Percentiles rank a stretch among this genome's conserved stretches.
Conservation (phyloP, 2,888 invertebrate genomes). For the Julus scanicus region DNA sequence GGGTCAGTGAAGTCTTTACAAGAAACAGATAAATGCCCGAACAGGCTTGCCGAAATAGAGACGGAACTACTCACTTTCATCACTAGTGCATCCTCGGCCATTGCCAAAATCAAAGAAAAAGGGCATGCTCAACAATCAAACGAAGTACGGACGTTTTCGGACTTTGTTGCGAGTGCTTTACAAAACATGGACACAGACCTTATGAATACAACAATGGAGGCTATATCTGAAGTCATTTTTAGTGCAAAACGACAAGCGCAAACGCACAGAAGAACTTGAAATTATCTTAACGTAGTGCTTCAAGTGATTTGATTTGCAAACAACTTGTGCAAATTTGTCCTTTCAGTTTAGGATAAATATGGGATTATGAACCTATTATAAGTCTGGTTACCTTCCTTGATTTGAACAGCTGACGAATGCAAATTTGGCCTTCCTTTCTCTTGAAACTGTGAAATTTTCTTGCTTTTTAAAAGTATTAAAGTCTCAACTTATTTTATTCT, state of each 20-base stretch:
- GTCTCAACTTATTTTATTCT: no score
- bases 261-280: neutral
- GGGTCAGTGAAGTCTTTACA: neutral
- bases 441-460: no score
- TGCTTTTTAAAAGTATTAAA: no score
- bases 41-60: neutral
- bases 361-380: no score
- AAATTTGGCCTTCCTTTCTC: no score
- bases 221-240: constrained; percentile 6
- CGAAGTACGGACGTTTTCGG: neutral
- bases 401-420: no score
- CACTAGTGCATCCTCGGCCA: neutral
- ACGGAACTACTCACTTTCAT: neutral
- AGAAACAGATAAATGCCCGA: neutral
- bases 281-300: no score
- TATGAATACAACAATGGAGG: neutral
- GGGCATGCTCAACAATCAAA: neutral
- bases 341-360: no score
- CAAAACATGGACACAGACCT: neutral
- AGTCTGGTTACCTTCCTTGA: no score
- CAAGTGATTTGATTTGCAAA: no score
- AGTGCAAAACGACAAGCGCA: constrained; percentile 10
- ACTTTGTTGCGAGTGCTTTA: constrained; percentile 5
- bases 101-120: neutral
- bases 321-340: no score